Evolutionary conservation across 1,140 invertebrate species (phyloP), one percentile per base, ranked within the genome.

Genomic region (Spodoptera litura): DNA sequence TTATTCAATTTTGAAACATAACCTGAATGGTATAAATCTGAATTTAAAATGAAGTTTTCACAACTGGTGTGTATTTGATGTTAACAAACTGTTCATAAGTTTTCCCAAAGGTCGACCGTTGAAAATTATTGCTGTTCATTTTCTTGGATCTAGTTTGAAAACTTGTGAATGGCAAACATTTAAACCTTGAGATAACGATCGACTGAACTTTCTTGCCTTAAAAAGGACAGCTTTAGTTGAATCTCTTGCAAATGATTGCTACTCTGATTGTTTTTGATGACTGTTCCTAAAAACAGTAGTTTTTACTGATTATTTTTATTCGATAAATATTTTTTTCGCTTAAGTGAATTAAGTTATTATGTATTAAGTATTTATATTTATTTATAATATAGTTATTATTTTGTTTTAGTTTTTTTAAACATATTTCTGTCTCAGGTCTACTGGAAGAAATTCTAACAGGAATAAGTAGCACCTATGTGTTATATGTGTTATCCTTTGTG

Each of bases 111-210:
- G 49, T 27, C 51, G 49, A 27, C 12, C 20, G 12, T 68, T 27
- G 49, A 13, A 25, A 52, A 6, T 27, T 8, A 68, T 68, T 52
- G 49, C 64, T 52, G 20, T 13, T n/a, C 64, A 53, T 68, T 68
- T 68, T 31, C 49, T 68, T 27, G 44, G 25, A 68, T 68, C 25
- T 52, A 68, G 64, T 68, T 68, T 52, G 44, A 3, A 25, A 68
- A 66, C 62, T 53, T 68, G 49, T 52, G 49, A 68, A 68, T 68
- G 64, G 15, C 64, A 68, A 68, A 68, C 64, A 68, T 68, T 68
- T 35, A 49, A 64, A 64, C 25, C 20, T 49, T 15, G 15, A 27
- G 64, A 11, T 52, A 27, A 68, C 15, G 44, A 68, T 68, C 49
- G 49, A 20, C 11, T 8, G 3, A 68, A 68, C 64, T 68, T 68